Evolutionary conservation across 2,113 vertebrate species (phyloP), one percentile per base, ranked within the genome.

Genomic region (Chinchilla lanigera): DNA sequence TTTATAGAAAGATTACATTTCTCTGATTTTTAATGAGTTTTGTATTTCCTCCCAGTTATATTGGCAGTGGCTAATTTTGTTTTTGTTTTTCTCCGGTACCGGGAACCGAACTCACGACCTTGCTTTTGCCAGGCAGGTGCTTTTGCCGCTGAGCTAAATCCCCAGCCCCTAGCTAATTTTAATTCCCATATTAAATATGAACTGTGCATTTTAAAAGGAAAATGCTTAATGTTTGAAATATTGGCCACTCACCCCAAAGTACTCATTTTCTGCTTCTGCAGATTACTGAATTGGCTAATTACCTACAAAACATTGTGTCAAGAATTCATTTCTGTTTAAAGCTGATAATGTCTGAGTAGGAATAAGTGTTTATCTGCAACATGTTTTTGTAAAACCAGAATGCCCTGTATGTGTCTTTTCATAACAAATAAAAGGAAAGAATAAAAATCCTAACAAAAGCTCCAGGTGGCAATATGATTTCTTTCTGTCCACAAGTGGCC

Each of bases 271-370:
- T 97, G 7, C 44, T 96, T 96, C 85, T 97, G 47, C 16, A 97
- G 77, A 96, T 97, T 94, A 90, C 9, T 7, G 67, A 95, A 80
- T 85, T 95, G 95, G 24, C 58, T 93, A 97, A 96, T 95, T 97
- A 93, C 11, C 20, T 95, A n/a, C 82, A 96, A 96, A 97, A 96
- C 61, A 69, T 28, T 54, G 30, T 47, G 0, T 86, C 86, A 90
- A 93, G 28, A 97, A 97, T 96, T 93, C 81, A 65, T 90, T 94
- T 96, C 73, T 97, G 14, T 86, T 95, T 89, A 97, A 96, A 91
- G 10, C 60, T 97, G 94, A 92, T 96, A 93, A 93, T 97, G 96
- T 95, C 89, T 95, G 69, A 94, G 11, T 17, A 97, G 73, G 22
- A 67, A 84, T 58, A 89, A 97, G n/a, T 35, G 6, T 86, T 95